phyloP scores from a whole-genome alignment of 2,888 invertebrate species.

The Sinhomidia bicolor region DNA sequence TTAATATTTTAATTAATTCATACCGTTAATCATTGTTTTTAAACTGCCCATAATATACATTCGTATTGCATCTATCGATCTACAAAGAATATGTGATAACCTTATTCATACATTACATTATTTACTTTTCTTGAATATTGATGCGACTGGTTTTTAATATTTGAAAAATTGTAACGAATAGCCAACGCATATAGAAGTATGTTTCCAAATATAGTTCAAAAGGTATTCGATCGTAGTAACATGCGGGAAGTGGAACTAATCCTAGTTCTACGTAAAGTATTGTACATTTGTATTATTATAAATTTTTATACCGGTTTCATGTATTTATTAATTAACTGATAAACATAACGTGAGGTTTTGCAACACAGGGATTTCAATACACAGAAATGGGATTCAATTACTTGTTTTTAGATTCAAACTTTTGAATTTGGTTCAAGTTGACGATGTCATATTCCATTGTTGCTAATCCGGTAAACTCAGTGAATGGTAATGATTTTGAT shows the following conservation, averaged over 20 bases:
- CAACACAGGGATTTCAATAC: neutral
- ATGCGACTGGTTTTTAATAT: neutral
- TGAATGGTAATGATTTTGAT: conserved; percentile 84
- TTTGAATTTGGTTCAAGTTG: conserved; percentile 83
- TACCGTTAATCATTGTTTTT: neutral
- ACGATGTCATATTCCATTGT: conserved; percentile 89
- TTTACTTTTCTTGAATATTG: neutral
- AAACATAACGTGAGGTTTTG: neutral
- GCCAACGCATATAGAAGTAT: neutral
- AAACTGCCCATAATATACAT: neutral
- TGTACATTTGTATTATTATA: neutral
- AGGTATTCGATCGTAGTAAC: neutral
- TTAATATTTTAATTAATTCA: neutral
- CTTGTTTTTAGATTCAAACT: conserved; percentile 55
- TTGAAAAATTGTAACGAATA: neutral
- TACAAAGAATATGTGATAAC: neutral
- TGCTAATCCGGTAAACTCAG: conserved; percentile 89
- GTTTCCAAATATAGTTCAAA: neutral
- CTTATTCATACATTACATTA: neutral
- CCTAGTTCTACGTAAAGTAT: neutral
- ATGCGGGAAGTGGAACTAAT: neutral
- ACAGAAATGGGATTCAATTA: conserved; percentile 20
- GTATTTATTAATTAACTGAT: neutral
- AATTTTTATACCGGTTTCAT: neutral
- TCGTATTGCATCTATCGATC: neutral